Conservation (phyloP, 2,113 vertebrate species). For the Sisor rabdophorus region DNA sequence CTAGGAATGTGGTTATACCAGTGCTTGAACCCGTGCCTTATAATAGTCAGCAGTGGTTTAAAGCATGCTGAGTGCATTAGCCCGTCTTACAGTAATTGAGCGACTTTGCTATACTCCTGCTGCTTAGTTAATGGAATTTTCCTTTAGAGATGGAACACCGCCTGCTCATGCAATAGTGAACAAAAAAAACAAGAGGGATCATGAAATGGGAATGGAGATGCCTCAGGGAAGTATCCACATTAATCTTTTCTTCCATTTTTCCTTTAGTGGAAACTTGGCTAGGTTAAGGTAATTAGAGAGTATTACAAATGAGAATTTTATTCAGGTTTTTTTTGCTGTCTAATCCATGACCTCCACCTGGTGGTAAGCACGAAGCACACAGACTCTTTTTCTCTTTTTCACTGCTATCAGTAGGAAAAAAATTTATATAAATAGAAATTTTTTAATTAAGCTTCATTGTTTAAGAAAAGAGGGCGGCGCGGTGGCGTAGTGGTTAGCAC, state of each 20-base stretch:
- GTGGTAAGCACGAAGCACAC: conserved; percentile 34
- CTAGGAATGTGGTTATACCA: conserved; percentile 16
- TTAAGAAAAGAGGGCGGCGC: too few species aligned
- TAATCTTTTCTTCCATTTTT: conserved; percentile 21
- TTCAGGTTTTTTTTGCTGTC: conserved; percentile 29
- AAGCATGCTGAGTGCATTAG: conserved; percentile 3
- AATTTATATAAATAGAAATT: too few species aligned
- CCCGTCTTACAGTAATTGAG: neutral
- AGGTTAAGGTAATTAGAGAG: neutral
- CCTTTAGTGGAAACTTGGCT: conserved; percentile 31
- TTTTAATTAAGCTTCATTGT: too few species aligned
- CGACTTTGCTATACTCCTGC: neutral
- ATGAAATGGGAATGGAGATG: conserved; percentile 18
- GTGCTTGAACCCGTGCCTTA: conserved; percentile 1
- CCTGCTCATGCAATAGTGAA: conserved; percentile 28
- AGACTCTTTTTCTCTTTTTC: neutral
- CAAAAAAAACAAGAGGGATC: conserved; percentile 12
- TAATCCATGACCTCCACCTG: conserved; percentile 43
- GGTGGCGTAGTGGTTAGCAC: too few species aligned
- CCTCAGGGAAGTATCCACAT: neutral
- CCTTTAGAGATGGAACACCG: neutral
- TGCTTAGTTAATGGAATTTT: conserved; percentile 25
- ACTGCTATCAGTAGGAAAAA: neutral
- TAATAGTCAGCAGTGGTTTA: conserved; percentile 17
- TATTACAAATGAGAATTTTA: conserved; percentile 20